phyloP scores from a whole-genome alignment of 2,888 invertebrate genomes.

The Hedychridium roseum region DNA sequence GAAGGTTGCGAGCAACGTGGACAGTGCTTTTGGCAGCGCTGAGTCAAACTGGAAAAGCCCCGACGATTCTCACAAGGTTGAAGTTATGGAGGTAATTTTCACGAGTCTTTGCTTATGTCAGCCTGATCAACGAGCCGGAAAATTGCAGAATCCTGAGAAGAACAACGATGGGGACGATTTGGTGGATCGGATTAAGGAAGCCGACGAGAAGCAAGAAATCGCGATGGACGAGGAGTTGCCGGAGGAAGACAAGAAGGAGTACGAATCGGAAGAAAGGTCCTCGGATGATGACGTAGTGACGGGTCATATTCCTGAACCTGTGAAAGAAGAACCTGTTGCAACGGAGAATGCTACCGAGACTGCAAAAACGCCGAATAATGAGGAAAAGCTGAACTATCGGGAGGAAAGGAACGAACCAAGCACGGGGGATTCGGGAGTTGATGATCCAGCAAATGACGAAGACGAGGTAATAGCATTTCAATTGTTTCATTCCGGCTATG shows the following conservation, averaged over 20 bases:
- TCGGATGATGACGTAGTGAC: conserved; percentile 17
- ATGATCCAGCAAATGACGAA: conserved; percentile 68
- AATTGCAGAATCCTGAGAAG: conserved; percentile 31
- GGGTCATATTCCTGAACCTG: conserved; percentile 3
- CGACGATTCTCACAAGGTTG: conserved; percentile 27
- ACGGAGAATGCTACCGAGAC: conserved; percentile 29
- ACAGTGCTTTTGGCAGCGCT: conserved; percentile 53
- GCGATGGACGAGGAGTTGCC: conserved; percentile 21
- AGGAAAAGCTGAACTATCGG: conserved; percentile 57
- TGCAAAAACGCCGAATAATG: conserved; percentile 36
- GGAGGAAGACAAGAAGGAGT: conserved; percentile 29
- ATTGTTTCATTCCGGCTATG: too few species aligned
- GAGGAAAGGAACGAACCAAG: conserved; percentile 62
- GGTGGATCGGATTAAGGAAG: conserved; percentile 47
- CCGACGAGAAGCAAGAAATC: conserved; percentile 29
- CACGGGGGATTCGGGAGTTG: conserved; percentile 64
- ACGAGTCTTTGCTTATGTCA: too few species aligned
- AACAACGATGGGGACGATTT: conserved; percentile 39
- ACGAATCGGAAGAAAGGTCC: conserved; percentile 18
- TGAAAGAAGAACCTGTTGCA: conserved; percentile 21
- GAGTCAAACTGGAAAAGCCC: conserved; percentile 40
- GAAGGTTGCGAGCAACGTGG: conserved; percentile 64
- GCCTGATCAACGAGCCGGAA: too few species aligned
- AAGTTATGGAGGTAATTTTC: conserved; percentile 22
- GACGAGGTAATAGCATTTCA: conserved; percentile 60